Percentiles rank a stretch among this genome's conserved stretches.
Evolutionary conservation across 2,888 invertebrate genomes (phyloP).

Genomic region (Drosophila meridionalis): DNA sequence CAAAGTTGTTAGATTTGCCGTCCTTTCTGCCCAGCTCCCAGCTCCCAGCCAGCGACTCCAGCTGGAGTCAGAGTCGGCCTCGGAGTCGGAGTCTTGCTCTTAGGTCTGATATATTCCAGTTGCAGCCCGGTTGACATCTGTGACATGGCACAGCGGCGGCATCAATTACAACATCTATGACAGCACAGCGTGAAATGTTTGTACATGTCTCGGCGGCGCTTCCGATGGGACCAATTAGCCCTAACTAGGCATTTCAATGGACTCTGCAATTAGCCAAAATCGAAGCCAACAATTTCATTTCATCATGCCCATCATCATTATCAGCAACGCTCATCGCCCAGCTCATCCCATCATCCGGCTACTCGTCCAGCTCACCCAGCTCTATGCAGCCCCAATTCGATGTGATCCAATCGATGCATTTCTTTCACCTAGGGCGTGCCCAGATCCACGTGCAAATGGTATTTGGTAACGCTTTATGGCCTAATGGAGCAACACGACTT

Average conservation of each 20-base stretch:
- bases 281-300: constrained; percentile 78
- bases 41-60: constrained; percentile 1
- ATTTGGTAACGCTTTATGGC: constrained; percentile 74
- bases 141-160: constrained; percentile 81
- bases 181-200: constrained; percentile 84
- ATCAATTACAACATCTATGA: constrained; percentile 84
- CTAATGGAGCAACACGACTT: constrained; percentile 59
- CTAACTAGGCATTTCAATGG: constrained; percentile 80
- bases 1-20: constrained; percentile 83
- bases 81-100: constrained; percentile 7
- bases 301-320: constrained; percentile 58
- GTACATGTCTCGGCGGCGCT: constrained; percentile 77
- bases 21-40: constrained; percentile 40
- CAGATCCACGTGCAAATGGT: constrained; percentile 70
- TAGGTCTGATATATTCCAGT: constrained; percentile 29
- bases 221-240: constrained; percentile 82
- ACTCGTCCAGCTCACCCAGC: constrained; percentile 14
- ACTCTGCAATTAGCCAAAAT: constrained; percentile 79
- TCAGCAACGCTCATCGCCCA: constrained; percentile 28
- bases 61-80: constrained; percentile 5
- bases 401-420: constrained; percentile 24
- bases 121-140: constrained; percentile 68
- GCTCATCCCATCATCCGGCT: neutral
- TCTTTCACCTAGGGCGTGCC: constrained; percentile 52
- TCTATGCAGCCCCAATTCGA: constrained; percentile 42